These are phyloP conservation scores for Stylophora pistillata DNA, from an alignment of 64 coral and sea anemone species.

Conservation along the genomic window DNA sequence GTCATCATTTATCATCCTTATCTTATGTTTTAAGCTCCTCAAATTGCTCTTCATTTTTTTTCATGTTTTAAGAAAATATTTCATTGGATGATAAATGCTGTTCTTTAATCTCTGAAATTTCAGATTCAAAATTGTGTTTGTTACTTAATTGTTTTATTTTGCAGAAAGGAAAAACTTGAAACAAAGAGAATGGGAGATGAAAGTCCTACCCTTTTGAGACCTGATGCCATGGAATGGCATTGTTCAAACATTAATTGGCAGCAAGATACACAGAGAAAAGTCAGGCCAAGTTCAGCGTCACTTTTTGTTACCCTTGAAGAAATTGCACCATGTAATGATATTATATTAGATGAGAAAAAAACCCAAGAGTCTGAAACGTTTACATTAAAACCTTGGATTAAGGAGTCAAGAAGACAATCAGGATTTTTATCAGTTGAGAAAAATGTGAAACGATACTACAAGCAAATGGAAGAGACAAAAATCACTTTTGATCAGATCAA, in stretches of 20 bases:
- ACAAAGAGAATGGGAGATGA: conserved; percentile 16
- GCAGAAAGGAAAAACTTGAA: background rate
- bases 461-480: conserved; percentile 61
- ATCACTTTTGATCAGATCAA: conserved; percentile 55
- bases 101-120: too few relatives aligned
- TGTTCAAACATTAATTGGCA: too few relatives aligned
- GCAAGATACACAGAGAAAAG: background rate
- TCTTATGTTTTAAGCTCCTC: too few relatives aligned
- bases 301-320: conserved; percentile 78
- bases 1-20: too few relatives aligned
- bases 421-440: conserved; percentile 23
- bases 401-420: background rate
- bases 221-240: background rate
- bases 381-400: background rate
- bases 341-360: conserved; percentile 48
- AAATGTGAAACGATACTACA: conserved; percentile 91
- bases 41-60: too few relatives aligned
- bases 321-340: conserved; percentile 76
- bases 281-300: background rate
- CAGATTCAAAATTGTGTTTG: too few relatives aligned
- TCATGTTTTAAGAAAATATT: too few relatives aligned
- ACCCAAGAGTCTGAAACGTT: background rate
- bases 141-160: too few relatives aligned
- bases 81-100: too few relatives aligned
- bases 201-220: background rate